Base-by-base conservation (phyloP, 2,888 invertebrate species). In the Idaea straminata region DNA sequence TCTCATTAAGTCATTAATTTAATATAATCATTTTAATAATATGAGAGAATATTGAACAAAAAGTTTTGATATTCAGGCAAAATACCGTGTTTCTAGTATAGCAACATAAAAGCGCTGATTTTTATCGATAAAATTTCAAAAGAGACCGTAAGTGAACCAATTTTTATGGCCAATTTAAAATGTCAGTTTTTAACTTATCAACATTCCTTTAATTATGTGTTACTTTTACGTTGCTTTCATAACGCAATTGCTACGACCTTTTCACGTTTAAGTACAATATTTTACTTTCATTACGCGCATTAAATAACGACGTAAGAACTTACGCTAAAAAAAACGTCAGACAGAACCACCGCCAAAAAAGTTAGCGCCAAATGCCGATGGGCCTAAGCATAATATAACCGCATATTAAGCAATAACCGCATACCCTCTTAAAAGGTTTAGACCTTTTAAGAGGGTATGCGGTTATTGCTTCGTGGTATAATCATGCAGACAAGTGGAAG, bases 261-360 rank as follows among this genome's bases (percentile, higher is more conserved):
- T 83, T 74, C 73, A 75, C 66, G 63, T 77, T 75, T 68, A 67
- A 79, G 83, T 80, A 80, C 81, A 82, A 79, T n/a, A 84, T 84
- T 77, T 83, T 72, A 70, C 80, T 80, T 83, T 80, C 78, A 76
- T 82, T 80, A 80, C 72, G 74, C 66, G 64, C 72, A 72, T 66
- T 66, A 74, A 47, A 25, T 25, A 25, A 47, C 10, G 47, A 47
- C 36, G 0, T 7, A 47, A 7, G 47, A 13, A 47, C 13, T 47
- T 13, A 47, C 13, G 47, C 7, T 10, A 47, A 47, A 38, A 38
- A 10, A 38, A 47, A 6, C 47, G 47, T 47, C 13, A 13, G 7
- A 47, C 7, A 7, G 7, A 47, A 47, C 25, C 25, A 25, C 25
- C 25, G 25, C 25, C 25, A 25, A 25, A 25, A 25, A 25, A 25